Evolutionary conservation across 2,888 invertebrate species (phyloP).

Genomic region (Scaptodrosophila latifasciaeformis): DNA sequence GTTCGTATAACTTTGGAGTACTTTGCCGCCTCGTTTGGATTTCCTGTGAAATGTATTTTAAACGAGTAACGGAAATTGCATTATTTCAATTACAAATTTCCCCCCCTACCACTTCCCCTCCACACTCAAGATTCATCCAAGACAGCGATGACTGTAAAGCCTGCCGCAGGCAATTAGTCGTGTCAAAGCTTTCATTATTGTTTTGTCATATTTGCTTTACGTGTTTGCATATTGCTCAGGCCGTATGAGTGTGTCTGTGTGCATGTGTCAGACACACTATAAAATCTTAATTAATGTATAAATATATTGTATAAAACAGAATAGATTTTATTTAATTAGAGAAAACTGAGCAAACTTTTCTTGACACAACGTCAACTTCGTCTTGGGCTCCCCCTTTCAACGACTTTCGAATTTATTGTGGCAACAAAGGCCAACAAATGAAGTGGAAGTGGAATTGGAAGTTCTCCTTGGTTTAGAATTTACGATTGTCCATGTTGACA

Average conservation of each 20-base stretch:
- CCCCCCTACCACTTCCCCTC: slow-evolving; percentile 47
- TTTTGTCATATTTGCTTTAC: slow-evolving; percentile 66
- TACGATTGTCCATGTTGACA: too few species aligned
- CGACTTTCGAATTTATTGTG: slow-evolving; percentile 51
- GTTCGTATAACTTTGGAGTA: slow-evolving; percentile 6
- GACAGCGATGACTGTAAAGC: slow-evolving; percentile 48
- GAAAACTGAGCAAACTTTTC: slow-evolving; percentile 50
- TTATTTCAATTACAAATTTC: slow-evolving; percentile 70
- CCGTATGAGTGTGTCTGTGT: slow-evolving; percentile 18
- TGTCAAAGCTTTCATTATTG: slow-evolving; percentile 69
- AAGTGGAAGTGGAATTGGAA: slow-evolving; percentile 39
- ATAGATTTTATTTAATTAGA: slow-evolving; percentile 51
- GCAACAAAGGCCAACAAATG: slow-evolving; percentile 58
- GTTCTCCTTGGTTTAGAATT: too few species aligned
- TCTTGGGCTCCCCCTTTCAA: slow-evolving; percentile 17
- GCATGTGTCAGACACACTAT: slow-evolving; percentile 56
- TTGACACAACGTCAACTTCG: slow-evolving; percentile 50
- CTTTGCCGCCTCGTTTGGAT: slow-evolving; percentile 52
- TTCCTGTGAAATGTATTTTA: slow-evolving; percentile 67
- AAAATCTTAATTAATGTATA: slow-evolving; percentile 65
- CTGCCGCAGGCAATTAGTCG: slow-evolving; percentile 67
- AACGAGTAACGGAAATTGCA: slow-evolving; percentile 69
- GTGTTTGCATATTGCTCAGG: slow-evolving; percentile 7
- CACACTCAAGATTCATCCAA: slow-evolving; percentile 15
- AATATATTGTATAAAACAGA: slow-evolving; percentile 37